These are phyloP conservation scores for Globicephala melas DNA, from an alignment of 2,113 vertebrate species.

Conservation along the genomic window DNA sequence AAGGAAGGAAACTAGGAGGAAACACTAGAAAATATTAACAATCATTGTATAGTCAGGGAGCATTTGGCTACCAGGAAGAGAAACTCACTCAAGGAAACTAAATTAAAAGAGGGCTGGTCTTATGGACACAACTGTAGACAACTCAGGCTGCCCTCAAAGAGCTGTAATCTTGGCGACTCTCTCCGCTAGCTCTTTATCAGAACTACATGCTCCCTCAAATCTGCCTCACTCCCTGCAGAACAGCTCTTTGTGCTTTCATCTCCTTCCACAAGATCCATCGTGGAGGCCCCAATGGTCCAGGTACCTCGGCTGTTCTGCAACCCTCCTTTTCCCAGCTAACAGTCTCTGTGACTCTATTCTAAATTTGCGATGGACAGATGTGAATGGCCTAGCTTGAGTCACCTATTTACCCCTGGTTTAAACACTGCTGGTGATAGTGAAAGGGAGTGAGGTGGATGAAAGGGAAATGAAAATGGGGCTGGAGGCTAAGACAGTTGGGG, in stretches of 20 bases:
- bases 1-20: background rate
- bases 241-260: background rate
- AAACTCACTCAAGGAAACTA: background rate
- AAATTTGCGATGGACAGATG: background rate
- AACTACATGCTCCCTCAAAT: background rate
- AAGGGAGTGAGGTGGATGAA: background rate
- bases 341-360: background rate
- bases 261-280: background rate
- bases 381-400: background rate
- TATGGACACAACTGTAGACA: accelerated
- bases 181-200: background rate
- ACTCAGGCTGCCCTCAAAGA: background rate
- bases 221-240: background rate
- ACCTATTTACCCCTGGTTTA: background rate
- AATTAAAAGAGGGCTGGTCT: background rate
- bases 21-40: background rate
- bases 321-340: too few species aligned
- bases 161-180: background rate
- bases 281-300: accelerated
- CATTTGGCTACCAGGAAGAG: background rate
- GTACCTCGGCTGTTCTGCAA: background rate
- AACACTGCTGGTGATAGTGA: background rate
- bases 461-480: background rate
- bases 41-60: background rate
- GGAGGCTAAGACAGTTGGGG: background rate